Evolutionary conservation across 2,888 invertebrate genomes (phyloP).

Genomic region (Leptinotarsa haldemani): DNA sequence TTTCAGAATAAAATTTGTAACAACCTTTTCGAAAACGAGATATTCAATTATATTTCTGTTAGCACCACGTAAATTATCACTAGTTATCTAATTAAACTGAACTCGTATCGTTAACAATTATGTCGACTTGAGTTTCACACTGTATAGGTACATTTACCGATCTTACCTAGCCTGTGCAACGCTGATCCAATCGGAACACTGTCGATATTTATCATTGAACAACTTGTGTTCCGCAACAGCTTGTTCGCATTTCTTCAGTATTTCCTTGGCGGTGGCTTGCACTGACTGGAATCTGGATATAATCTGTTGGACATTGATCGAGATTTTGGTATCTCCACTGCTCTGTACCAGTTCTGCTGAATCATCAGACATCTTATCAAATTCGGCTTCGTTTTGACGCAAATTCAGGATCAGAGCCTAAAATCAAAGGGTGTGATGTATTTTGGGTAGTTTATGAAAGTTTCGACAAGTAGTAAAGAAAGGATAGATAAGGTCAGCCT

Average conservation of each 20-base stretch:
- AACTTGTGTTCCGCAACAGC: conserved; percentile 83
- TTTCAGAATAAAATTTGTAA: no score
- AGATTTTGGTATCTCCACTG: conserved; percentile 87
- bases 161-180: conserved; percentile 78
- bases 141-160: not conserved
- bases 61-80: no score
- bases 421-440: conserved; percentile 44
- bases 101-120: no score
- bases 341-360: conserved; percentile 86
- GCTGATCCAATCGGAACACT: conserved; percentile 84
- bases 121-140: no score
- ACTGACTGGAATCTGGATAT: conserved; percentile 91
- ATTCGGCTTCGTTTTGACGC: conserved; percentile 86
- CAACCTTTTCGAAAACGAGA: no score
- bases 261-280: conserved; percentile 88
- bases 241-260: conserved; percentile 92
- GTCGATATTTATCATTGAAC: conserved; percentile 85
- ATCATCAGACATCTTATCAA: conserved; percentile 87
- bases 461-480: not conserved
- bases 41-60: no score
- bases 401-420: conserved; percentile 82
- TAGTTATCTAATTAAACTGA: no score
- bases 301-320: conserved; percentile 89
- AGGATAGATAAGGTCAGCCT: conserved; percentile 5
- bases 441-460: not conserved